Evolutionary conservation across 2,113 vertebrate genomes (phyloP).

Genomic region (Vanacampus margaritifer): DNA sequence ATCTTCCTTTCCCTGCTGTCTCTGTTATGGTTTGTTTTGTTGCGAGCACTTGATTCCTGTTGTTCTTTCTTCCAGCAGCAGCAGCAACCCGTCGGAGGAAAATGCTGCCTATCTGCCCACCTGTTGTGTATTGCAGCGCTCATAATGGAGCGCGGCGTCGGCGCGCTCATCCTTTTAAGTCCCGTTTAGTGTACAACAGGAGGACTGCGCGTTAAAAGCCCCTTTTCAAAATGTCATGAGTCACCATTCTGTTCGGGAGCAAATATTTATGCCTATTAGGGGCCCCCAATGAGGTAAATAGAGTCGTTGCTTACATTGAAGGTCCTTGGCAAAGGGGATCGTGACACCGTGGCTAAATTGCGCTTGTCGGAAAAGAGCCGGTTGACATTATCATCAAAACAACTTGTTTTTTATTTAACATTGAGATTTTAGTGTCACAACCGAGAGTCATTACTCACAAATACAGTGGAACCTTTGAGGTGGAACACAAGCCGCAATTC

Average conservation of each 20-base stretch:
- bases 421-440: conserved; percentile 19
- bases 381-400: conserved; percentile 49
- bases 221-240: conserved; percentile 74
- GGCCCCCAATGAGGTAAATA: conserved; percentile 75
- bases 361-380: conserved; percentile 37
- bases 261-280: conserved; percentile 78
- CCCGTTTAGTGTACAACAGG: conserved; percentile 66
- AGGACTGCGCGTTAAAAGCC: conserved; percentile 63
- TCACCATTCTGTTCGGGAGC: conserved; percentile 71
- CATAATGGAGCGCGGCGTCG: conserved; percentile 54
- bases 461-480: neutral
- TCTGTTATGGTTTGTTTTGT: conserved; percentile 25
- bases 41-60: conserved; percentile 17
- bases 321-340: conserved; percentile 55
- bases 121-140: conserved; percentile 65
- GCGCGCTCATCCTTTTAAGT: conserved; percentile 61
- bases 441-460: conserved; percentile 14
- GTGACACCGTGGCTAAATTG: conserved; percentile 47
- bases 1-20: conserved; percentile 17
- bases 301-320: conserved; percentile 72
- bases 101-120: conserved; percentile 60
- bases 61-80: conserved; percentile 44
- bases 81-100: conserved; percentile 44
- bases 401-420: conserved; percentile 32
- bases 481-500: neutral